Evolutionary conservation across 2,888 invertebrate species (phyloP).

Genomic region (Stomorhina lunata): DNA sequence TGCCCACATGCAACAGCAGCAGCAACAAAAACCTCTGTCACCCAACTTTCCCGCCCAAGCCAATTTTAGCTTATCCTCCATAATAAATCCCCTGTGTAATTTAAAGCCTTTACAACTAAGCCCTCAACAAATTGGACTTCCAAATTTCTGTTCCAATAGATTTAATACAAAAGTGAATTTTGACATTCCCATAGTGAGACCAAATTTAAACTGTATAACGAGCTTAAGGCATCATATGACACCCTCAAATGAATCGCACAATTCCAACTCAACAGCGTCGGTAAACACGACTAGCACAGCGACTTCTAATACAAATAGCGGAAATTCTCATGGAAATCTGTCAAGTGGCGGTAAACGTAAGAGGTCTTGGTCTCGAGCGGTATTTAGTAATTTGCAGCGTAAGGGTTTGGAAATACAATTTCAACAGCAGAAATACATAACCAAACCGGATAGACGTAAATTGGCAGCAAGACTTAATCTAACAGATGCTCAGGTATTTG

Average conservation of each 20-base stretch:
- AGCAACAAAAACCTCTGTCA: conserved; percentile 63
- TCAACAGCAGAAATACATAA: conserved; percentile 96
- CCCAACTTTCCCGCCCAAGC: conserved; percentile 64
- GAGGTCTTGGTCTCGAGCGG: conserved; percentile 96
- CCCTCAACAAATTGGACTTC: conserved; percentile 60
- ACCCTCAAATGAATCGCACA: conserved; percentile 32
- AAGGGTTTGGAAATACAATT: conserved; percentile 96
- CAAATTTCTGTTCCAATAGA: conserved; percentile 69
- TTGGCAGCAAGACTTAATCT: conserved; percentile 94
- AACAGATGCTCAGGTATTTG: conserved; percentile 92
- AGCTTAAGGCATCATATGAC: conserved; percentile 52
- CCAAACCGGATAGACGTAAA: conserved; percentile 95
- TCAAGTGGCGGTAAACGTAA: conserved; percentile 85
- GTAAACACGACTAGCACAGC: conserved; percentile 56
- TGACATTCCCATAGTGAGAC: conserved; percentile 70
- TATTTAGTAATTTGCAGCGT: conserved; percentile 96
- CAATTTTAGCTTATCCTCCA: conserved; percentile 67
- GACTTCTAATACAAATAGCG: conserved; percentile 20
- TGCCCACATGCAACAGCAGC: conserved; percentile 68
- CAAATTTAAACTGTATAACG: conserved; percentile 52
- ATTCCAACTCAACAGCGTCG: neutral
- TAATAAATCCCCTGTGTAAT: conserved; percentile 74
- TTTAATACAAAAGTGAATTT: conserved; percentile 71
- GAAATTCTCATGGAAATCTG: conserved; percentile 11
- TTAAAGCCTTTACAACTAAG: conserved; percentile 74